These are phyloP conservation scores for Paradisaea rubra DNA, from an alignment of 2,113 vertebrate genomes.

Conservation along the genomic window DNA sequence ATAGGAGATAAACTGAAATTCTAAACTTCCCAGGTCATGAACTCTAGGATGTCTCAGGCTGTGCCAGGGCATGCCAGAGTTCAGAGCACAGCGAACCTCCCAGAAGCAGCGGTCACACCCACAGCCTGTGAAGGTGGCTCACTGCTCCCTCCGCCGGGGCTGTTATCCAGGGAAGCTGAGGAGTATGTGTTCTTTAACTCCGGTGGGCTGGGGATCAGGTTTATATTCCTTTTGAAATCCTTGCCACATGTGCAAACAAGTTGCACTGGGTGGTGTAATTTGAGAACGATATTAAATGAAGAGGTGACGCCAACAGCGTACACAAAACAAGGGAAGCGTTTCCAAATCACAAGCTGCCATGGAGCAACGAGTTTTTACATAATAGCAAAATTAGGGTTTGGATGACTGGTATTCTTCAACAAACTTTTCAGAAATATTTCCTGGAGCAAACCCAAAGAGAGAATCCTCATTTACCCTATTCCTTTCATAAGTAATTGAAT, in stretches of 20 bases:
- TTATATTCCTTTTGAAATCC: constrained; percentile 5
- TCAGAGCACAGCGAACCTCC: not conserved
- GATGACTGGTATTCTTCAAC: constrained; percentile 64
- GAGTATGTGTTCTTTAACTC: not conserved
- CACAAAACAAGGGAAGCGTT: constrained; percentile 51
- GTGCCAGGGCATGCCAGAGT: not conserved
- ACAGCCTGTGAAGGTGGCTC: not conserved
- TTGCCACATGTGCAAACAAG: constrained; percentile 16
- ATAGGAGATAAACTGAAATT: not conserved
- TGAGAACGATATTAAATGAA: constrained; percentile 56
- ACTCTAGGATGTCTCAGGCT: not conserved
- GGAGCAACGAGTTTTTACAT: constrained; percentile 38
- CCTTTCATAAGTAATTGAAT: constrained; percentile 64
- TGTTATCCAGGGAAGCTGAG: not conserved
- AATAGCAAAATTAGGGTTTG: constrained; percentile 67
- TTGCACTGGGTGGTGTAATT: constrained; percentile 45
- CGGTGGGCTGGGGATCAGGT: not conserved
- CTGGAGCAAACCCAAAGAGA: constrained; percentile 61
- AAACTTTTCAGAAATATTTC: constrained; percentile 73
- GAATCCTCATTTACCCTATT: constrained; percentile 63
- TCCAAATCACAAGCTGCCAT: constrained; percentile 55
- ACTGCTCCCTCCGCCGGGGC: rapidly evolving
- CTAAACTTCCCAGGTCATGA: not conserved
- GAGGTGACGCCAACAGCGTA: constrained; percentile 36
- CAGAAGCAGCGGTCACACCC: not conserved